Conservation (phyloP, 2,888 invertebrate species). For the Petrophora chlorosata region DNA sequence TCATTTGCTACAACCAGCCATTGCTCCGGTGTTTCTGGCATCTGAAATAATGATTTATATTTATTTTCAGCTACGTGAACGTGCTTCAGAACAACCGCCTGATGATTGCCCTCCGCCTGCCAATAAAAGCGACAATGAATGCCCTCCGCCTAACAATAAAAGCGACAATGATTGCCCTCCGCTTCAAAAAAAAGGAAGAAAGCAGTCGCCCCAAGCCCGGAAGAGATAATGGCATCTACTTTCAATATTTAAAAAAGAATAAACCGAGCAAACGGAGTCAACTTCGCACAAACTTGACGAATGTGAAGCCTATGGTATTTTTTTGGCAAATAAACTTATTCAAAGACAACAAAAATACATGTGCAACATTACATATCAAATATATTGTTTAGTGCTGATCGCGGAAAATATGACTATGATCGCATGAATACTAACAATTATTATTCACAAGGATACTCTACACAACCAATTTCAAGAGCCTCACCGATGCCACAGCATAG, state of each 20-base stretch:
- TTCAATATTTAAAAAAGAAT: conserved; percentile 2
- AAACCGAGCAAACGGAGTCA: conserved; percentile 2
- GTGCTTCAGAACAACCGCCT: conserved; percentile 14
- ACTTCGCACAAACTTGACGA: conserved; percentile 1
- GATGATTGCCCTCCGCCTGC: conserved; percentile 14
- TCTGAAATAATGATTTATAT: too few species aligned
- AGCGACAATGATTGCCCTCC: too few species aligned
- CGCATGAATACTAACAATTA: too few species aligned
- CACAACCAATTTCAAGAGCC: background rate
- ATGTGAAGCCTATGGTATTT: background rate
- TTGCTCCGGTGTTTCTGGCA: too few species aligned
- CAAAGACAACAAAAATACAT: background rate
- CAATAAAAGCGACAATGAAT: conserved; percentile 2
- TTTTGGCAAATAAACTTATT: conserved; percentile 2
- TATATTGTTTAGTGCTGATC: conserved; percentile 37
- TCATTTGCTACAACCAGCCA: too few species aligned
- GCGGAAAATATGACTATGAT: conserved; percentile 19
- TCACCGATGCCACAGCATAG: conserved; percentile 1
- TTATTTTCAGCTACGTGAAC: too few species aligned
- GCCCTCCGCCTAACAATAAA: too few species aligned
- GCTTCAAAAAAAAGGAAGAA: too few species aligned
- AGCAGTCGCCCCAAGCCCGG: background rate
- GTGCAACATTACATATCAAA: conserved; percentile 35
- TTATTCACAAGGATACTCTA: too few species aligned
- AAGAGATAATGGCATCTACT: conserved; percentile 4